A percentile compares a stretch with the other conserved stretches of the same genome.
Evolutionary conservation across 64 coral and sea anemone genomes (phyloP).

Genomic region (Montipora foliosa): DNA sequence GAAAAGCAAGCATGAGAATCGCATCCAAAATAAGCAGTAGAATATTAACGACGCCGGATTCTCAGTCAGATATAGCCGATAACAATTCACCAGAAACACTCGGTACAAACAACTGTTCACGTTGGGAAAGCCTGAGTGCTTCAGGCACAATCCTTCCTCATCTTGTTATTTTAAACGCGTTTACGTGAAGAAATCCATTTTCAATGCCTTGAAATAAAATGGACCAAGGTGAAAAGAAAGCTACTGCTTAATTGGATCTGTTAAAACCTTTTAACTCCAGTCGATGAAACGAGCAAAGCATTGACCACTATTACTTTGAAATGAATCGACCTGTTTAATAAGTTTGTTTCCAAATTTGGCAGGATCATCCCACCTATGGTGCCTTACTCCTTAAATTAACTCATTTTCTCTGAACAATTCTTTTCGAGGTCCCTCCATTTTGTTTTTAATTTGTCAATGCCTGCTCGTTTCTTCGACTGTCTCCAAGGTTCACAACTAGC

Average conservation of each 20-base stretch:
- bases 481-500: constrained; percentile 57
- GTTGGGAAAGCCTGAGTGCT: not conserved
- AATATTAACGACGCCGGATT: too few species aligned
- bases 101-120: not conserved
- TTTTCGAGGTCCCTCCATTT: too few species aligned
- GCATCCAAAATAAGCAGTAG: too few species aligned
- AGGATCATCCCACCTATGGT: too few species aligned
- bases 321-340: not conserved
- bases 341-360: too few species aligned
- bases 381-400: too few species aligned
- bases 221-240: not conserved
- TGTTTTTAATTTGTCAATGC: not conserved
- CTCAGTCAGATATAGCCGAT: too few species aligned
- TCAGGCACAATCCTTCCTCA: not conserved
- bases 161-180: not conserved
- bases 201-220: not conserved
- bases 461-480: constrained; percentile 27
- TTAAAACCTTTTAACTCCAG: not conserved
- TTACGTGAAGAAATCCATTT: not conserved
- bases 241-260: not conserved
- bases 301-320: not conserved
- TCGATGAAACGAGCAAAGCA: constrained; percentile 25
- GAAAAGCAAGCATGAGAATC: too few species aligned
- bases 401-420: too few species aligned
- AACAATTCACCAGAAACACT: not conserved